Evolutionary conservation across 1,140 invertebrate genomes (phyloP).

Genomic region (Pogonus chalceus): DNA sequence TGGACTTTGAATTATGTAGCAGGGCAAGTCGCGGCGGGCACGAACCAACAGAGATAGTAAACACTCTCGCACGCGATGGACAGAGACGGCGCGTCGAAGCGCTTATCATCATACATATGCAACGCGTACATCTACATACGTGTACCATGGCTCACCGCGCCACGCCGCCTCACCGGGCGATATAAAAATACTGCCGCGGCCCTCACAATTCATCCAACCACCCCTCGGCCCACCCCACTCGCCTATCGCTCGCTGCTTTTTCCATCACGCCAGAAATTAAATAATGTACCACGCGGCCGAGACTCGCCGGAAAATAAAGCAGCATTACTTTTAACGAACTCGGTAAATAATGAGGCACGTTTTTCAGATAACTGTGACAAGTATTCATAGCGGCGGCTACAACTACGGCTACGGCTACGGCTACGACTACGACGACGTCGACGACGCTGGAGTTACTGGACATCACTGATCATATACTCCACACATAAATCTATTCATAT

Average conservation of each 20-base stretch:
- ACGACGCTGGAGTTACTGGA: no score
- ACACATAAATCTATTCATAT: not conserved
- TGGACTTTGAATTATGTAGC: constrained; percentile 34
- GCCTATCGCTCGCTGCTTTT: constrained; percentile 10
- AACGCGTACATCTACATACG: constrained; percentile 25
- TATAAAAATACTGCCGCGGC: constrained; percentile 21
- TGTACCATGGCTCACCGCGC: not conserved
- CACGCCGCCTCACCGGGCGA: not conserved
- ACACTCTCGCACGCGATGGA: not conserved
- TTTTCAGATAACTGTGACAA: constrained; percentile 7
- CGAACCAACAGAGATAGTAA: not conserved
- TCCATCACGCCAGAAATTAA: constrained; percentile 18
- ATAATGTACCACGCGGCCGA: constrained; percentile 19
- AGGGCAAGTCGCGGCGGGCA: constrained; percentile 14
- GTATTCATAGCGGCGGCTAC: not conserved
- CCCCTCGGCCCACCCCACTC: constrained; percentile 8
- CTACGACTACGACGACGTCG: not conserved
- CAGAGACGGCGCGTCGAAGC: constrained; percentile 14
- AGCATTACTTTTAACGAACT: constrained; percentile 24
- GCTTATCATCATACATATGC: constrained; percentile 28
- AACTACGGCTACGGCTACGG: not conserved
- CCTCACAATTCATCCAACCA: constrained; percentile 1
- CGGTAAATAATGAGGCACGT: constrained; percentile 22
- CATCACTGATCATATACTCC: no score
- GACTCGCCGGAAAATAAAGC: constrained; percentile 20